These are phyloP conservation scores for Sus scrofa DNA, from an alignment of 2,113 vertebrate species.

Conservation along the genomic window DNA sequence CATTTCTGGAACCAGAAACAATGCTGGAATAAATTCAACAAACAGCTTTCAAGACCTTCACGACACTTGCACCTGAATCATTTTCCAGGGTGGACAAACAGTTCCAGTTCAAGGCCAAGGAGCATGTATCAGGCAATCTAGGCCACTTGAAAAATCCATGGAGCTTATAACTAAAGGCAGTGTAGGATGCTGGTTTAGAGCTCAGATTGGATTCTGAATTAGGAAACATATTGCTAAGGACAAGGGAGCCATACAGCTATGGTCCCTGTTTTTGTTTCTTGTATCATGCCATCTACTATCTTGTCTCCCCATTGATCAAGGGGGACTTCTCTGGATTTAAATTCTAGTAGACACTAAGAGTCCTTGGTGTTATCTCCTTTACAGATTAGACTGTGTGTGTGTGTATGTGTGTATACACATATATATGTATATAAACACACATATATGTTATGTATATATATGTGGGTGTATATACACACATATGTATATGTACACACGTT, in stretches of 20 bases:
- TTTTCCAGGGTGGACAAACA: background rate
- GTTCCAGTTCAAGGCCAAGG: too few species aligned
- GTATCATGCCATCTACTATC: background rate
- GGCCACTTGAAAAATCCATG: background rate
- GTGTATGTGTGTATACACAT: background rate
- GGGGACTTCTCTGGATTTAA: background rate
- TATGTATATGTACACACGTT: too few species aligned
- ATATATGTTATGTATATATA: background rate
- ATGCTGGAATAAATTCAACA: conserved; percentile 13
- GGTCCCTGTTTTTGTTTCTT: conserved; percentile 4
- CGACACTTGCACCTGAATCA: background rate
- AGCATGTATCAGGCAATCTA: background rate
- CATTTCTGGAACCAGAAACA: conserved; percentile 27
- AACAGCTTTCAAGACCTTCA: conserved; percentile 7
- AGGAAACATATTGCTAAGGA: background rate
- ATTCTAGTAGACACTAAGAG: background rate
- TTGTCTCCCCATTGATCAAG: background rate
- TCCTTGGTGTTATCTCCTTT: background rate
- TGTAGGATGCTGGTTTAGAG: background rate
- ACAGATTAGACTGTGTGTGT: background rate
- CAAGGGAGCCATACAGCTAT: background rate
- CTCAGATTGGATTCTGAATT: background rate
- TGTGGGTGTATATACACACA: background rate
- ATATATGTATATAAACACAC: too few species aligned
- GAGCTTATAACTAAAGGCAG: background rate